These are phyloP conservation scores for Oryzias dopingdopingensis DNA, from an alignment of 2,797 vertebrate genomes.

Conservation along the genomic window DNA sequence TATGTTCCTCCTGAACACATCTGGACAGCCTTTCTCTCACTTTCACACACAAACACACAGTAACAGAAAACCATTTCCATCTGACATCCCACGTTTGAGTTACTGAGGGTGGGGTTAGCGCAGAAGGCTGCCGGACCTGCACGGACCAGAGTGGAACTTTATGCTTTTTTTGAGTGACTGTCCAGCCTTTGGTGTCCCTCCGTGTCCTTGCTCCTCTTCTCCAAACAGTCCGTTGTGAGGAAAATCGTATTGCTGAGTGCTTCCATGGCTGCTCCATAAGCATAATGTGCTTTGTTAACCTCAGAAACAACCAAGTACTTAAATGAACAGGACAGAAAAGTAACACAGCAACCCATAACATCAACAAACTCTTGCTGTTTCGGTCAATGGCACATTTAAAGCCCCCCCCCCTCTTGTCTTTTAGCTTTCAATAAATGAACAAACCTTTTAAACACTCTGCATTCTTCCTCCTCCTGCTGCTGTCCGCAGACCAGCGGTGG, in stretches of 20 bases:
- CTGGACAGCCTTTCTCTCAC: slow-evolving; percentile 7
- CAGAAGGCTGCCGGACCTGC: slow-evolving; percentile 26
- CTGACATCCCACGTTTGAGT: slow-evolving; percentile 43
- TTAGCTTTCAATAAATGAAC: slow-evolving; percentile 14
- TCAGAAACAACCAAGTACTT: slow-evolving; percentile 37
- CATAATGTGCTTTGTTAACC: slow-evolving; percentile 62
- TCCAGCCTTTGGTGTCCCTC: slow-evolving; percentile 18
- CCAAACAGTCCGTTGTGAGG: slow-evolving; percentile 18
- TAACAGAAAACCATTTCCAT: slow-evolving; percentile 39
- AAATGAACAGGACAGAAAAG: slow-evolving; percentile 37
- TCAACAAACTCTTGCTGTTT: slow-evolving; percentile 25
- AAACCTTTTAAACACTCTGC: slow-evolving; percentile 52
- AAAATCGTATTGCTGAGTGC: slow-evolving; percentile 63
- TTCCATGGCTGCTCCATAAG: slow-evolving; percentile 47
- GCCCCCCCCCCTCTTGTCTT: not conserved
- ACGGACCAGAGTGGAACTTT: slow-evolving; percentile 16
- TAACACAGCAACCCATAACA: slow-evolving; percentile 33
- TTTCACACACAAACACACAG: slow-evolving; percentile 14
- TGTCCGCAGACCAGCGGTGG: slow-evolving; percentile 37
- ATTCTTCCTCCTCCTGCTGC: slow-evolving; percentile 11
- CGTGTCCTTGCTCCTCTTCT: slow-evolving; percentile 14
- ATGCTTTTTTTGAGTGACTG: slow-evolving; percentile 31
- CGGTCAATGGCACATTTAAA: slow-evolving; percentile 48
- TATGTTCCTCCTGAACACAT: slow-evolving; percentile 41
- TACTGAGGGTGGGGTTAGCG: slow-evolving; percentile 31